A percentile compares a stretch with the other conserved stretches of the same genome.
phyloP scores from a whole-genome alignment of 2,888 invertebrate genomes.

The Polydrusus tereticollis region DNA sequence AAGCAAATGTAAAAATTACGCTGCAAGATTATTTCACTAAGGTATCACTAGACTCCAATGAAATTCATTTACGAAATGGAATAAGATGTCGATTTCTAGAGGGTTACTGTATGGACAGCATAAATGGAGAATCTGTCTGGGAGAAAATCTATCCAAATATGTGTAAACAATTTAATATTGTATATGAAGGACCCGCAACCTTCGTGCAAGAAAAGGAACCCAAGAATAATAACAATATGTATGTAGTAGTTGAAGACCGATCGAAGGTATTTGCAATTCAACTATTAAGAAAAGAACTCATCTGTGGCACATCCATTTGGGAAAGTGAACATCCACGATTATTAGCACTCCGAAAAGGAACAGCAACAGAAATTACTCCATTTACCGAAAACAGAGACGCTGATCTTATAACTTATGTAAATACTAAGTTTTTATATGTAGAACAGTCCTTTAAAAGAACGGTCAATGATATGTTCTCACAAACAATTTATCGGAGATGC shows the following conservation, averaged over 20 bases:
- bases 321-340: not conserved
- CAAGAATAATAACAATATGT: not conserved
- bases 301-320: not conserved
- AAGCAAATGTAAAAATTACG: constrained; percentile 4
- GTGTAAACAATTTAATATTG: not conserved
- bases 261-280: not conserved
- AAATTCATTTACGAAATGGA: not conserved
- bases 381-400: no score
- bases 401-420: no score
- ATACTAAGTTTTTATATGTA: no score
- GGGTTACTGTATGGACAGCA: not conserved
- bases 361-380: no score
- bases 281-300: not conserved
- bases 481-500: no score
- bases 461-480: no score
- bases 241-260: not conserved
- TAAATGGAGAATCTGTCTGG: not conserved
- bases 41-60: constrained; percentile 5
- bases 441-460: no score
- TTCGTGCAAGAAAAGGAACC: not conserved
- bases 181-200: not conserved
- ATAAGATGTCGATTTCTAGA: not conserved
- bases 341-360: no score
- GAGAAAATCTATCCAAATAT: not conserved
- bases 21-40: constrained; percentile 16